A percentile compares a stretch with the other conserved stretches of the same genome.
phyloP scores from a whole-genome alignment of 2,797 vertebrate genomes.

The Schizopygopsis pylzovi region DNA sequence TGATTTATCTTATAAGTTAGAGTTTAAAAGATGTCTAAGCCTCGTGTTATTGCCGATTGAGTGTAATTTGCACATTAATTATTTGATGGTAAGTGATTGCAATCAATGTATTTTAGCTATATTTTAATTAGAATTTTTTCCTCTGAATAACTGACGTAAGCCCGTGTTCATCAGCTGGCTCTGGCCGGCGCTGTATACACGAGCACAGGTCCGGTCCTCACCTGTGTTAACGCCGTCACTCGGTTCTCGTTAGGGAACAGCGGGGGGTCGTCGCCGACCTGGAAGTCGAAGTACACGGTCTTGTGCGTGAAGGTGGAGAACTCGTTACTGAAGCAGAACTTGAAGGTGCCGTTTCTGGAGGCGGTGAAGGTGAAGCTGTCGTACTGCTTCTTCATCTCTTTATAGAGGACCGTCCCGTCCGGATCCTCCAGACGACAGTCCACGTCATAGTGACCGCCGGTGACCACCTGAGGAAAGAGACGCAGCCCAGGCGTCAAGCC shows the following conservation, averaged over 20 bases:
- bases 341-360: conserved; percentile 91
- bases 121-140: too few relatives aligned
- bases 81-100: too few relatives aligned
- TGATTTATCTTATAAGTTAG: too few relatives aligned
- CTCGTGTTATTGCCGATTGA: too few relatives aligned
- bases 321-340: conserved; percentile 99
- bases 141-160: too few relatives aligned
- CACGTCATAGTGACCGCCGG: conserved; percentile 97
- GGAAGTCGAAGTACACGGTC: conserved; percentile 98
- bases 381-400: conserved; percentile 99
- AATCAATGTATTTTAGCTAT: too few relatives aligned
- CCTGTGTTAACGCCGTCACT: conserved; percentile 96
- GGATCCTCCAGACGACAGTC: conserved; percentile 96
- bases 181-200: too few relatives aligned
- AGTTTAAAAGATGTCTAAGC: too few relatives aligned
- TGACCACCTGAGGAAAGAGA: conserved; percentile 85
- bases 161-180: too few relatives aligned
- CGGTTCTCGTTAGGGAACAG: conserved; percentile 97
- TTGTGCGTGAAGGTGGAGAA: conserved; percentile 99
- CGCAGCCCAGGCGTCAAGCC: neutral
- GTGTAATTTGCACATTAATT: too few relatives aligned
- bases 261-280: conserved; percentile 97
- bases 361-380: conserved; percentile 98
- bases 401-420: conserved; percentile 90
- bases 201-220: conserved; percentile 60